Evolutionary conservation across 2,797 vertebrate genomes (phyloP).

Genomic region (Xenentodon cancila): DNA sequence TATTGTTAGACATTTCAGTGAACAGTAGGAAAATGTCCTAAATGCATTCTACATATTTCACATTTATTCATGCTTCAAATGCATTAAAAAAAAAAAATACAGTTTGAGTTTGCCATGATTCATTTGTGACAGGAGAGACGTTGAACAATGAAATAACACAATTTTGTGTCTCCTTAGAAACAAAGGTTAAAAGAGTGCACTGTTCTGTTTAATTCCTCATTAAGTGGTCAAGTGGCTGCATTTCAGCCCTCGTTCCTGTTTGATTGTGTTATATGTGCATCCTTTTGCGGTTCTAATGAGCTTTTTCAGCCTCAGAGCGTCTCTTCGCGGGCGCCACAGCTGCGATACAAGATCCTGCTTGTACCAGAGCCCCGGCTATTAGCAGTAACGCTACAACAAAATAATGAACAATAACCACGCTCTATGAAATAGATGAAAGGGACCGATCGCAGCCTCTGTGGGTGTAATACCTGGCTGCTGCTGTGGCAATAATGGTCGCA

Average conservation of each 20-base stretch:
- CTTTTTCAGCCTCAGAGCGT: not conserved
- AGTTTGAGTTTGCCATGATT: no score
- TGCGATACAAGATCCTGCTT: not conserved
- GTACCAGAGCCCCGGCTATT: not conserved
- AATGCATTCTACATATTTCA: no score
- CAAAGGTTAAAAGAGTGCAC: no score
- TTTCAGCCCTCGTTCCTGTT: constrained; percentile 6
- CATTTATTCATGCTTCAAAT: no score
- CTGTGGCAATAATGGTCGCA: constrained; percentile 57
- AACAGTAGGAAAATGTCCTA: no score
- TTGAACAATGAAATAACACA: no score
- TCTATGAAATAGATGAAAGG: constrained; percentile 37
- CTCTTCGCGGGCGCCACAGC: not conserved
- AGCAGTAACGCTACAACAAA: constrained; percentile 19
- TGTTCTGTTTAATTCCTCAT: constrained; percentile 13
- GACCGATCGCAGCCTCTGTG: constrained; percentile 23
- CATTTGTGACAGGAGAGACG: no score
- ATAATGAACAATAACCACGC: constrained; percentile 38
- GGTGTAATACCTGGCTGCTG: constrained; percentile 52
- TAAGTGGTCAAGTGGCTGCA: constrained; percentile 15
- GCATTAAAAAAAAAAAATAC: no score
- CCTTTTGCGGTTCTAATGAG: constrained; percentile 3
- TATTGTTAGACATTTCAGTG: no score
- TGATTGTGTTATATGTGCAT: not conserved
- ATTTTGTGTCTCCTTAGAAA: no score